Conservation (phyloP, 2,113 vertebrate genomes). For the Platichthys flesus region DNA sequence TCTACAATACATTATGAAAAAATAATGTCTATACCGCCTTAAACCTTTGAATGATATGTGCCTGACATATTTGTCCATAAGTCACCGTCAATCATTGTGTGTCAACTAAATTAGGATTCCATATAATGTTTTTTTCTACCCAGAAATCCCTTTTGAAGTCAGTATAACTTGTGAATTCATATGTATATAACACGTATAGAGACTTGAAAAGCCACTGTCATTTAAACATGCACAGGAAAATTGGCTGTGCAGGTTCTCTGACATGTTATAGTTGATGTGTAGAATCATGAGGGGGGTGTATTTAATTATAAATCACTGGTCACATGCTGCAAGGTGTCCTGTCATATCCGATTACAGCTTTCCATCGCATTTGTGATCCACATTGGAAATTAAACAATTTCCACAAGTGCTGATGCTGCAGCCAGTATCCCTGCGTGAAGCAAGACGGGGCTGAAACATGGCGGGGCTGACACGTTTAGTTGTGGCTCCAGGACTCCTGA, state of each 20-base stretch:
- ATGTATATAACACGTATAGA: neutral
- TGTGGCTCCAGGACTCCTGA: slow-evolving; percentile 55
- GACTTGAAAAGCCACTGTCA: neutral
- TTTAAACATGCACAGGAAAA: neutral
- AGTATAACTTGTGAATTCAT: slow-evolving; percentile 1
- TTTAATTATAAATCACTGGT: slow-evolving; percentile 24
- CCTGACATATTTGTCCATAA: slow-evolving; percentile 53
- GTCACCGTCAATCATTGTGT: slow-evolving; percentile 38
- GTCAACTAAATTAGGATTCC: neutral
- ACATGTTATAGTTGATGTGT: neutral
- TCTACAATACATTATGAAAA: no score
- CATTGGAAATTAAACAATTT: slow-evolving; percentile 26
- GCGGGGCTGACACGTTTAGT: slow-evolving; percentile 46
- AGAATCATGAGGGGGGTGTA: neutral
- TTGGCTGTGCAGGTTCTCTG: neutral
- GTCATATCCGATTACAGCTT: slow-evolving; percentile 28
- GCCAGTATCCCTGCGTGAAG: slow-evolving; percentile 15
- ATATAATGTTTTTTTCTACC: neutral
- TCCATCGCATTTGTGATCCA: slow-evolving; percentile 3
- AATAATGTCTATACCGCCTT: no score
- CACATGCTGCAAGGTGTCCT: slow-evolving; percentile 15
- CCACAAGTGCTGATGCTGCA: slow-evolving; percentile 46
- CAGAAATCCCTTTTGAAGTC: slow-evolving; percentile 6
- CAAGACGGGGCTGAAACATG: slow-evolving; percentile 34
- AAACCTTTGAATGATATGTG: neutral